Percentiles rank a stretch among this genome's conserved stretches.
Conservation (phyloP, 1,140 invertebrate species). For the Epicauta chinensis region DNA sequence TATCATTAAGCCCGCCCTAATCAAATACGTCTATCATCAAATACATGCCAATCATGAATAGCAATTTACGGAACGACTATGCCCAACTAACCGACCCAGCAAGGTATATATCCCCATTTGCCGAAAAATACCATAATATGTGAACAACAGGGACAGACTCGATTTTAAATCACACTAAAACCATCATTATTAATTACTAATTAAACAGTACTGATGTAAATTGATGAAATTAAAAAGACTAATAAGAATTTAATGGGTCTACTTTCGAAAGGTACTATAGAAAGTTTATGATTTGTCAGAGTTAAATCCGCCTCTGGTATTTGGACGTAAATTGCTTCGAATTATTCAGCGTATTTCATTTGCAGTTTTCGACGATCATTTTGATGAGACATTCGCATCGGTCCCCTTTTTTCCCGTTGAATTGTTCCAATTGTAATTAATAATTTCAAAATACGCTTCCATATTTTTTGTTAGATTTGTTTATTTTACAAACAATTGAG, state of each 20-base stretch:
- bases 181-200: too few relatives aligned
- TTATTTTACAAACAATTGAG: too few relatives aligned
- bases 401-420: constrained; percentile 1
- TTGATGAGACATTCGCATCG: constrained; percentile 18
- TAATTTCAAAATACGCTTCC: too few relatives aligned
- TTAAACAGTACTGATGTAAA: too few relatives aligned
- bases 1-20: constrained; percentile 39
- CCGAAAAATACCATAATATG: constrained; percentile 21
- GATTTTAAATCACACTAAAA: too few relatives aligned
- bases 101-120: background rate
- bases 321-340: constrained; percentile 18
- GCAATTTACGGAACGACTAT: constrained; percentile 28
- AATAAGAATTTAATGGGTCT: too few relatives aligned
- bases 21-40: constrained; percentile 40
- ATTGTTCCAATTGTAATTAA: too few relatives aligned
- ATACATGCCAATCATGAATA: constrained; percentile 40
- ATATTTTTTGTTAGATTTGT: too few relatives aligned
- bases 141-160: background rate
- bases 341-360: constrained; percentile 27
- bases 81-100: background rate
- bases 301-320: background rate
- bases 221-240: too few relatives aligned
- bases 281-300: background rate
- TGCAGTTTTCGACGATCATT: constrained; percentile 20
- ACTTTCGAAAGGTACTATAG: background rate